Evolutionary conservation across 2,797 vertebrate species (phyloP), one percentile per base, ranked within the genome.

Genomic region (Helicolenus hilgendorfi): DNA sequence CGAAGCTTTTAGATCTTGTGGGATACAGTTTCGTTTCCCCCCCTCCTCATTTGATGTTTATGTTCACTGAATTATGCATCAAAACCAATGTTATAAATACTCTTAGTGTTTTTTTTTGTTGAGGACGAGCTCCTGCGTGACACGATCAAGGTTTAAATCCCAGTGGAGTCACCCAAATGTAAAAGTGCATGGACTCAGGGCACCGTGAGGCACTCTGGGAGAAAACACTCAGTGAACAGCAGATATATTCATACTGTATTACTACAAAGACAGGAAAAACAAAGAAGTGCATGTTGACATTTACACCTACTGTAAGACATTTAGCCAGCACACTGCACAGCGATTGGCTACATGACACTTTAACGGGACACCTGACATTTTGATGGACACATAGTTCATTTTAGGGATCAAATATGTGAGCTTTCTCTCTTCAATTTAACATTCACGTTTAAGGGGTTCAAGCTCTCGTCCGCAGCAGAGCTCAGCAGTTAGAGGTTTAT

Each of bases 31-130:
- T 87, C 31, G 5, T 68, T 87, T 62, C 53, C 49, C 72, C 18
- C 22, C 14, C 18, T 56, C 22, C 84, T 89, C 81, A 90, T 94
- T 90, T 93, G 79, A 94, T 91, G 93, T 92, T 95, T 90, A 92
- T 90, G 84, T 94, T 90, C 8, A 11, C 81, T 94, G 68, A 95
- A 95, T 96, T 93, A 95, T 93, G 89, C 87, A 95, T 93, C 83
- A 85, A 89, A 89, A 91, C 31, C 2, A 80, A 76, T 84, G 85
- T 89, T 88, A 89, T 84, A 90, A 95, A 91, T 90, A 84, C 67
- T 79, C 80, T 70, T 77, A 26, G 24, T 53, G 62, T 14, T 18
- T 83, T 38, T 78, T 78, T 72, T 74, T 65, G 27, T 45, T 59
- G 4, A 76, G 35, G 24, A 84, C 35, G 56, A 70, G 59, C 69